Conservation (phyloP, 2,113 vertebrate genomes). For the Rallus limicola region DNA sequence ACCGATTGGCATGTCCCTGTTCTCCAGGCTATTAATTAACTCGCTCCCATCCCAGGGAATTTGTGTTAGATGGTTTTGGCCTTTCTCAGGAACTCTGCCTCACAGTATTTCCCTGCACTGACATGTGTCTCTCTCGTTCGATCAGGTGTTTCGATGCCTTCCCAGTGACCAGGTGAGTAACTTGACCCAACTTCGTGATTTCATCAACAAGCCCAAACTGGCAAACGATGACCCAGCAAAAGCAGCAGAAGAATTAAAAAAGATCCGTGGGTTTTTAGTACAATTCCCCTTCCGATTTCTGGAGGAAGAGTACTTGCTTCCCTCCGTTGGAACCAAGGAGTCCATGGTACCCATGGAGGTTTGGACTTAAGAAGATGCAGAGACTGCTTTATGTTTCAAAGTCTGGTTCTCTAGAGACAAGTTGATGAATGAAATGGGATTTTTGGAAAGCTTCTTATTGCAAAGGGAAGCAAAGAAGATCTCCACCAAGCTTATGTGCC, state of each 20-base stretch:
- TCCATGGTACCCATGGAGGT: constrained; percentile 95
- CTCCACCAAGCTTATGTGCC: background rate
- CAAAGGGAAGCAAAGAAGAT: background rate
- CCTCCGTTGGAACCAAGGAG: constrained; percentile 93
- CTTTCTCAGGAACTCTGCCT: background rate
- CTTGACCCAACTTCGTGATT: constrained; percentile 86
- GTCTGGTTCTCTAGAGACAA: background rate
- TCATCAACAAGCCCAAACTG: constrained; percentile 81
- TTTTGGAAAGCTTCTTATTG: background rate
- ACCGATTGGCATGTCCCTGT: background rate
- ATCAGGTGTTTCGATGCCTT: constrained; percentile 94
- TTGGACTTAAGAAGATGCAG: constrained; percentile 86
- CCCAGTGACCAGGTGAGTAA: constrained; percentile 91
- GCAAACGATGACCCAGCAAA: constrained; percentile 82
- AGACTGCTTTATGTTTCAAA: background rate
- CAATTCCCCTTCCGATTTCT: constrained; percentile 95
- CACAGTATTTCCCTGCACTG: background rate
- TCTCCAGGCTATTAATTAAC: background rate
- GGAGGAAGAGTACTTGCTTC: constrained; percentile 88
- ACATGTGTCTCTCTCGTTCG: background rate
- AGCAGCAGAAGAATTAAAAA: constrained; percentile 90
- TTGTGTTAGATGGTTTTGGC: background rate
- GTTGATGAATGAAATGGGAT: background rate
- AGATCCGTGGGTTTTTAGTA: constrained; percentile 93
- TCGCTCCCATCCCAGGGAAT: background rate